Evolutionary conservation across 1,140 invertebrate species (phyloP).

Genomic region (Episyrphus balteatus): DNA sequence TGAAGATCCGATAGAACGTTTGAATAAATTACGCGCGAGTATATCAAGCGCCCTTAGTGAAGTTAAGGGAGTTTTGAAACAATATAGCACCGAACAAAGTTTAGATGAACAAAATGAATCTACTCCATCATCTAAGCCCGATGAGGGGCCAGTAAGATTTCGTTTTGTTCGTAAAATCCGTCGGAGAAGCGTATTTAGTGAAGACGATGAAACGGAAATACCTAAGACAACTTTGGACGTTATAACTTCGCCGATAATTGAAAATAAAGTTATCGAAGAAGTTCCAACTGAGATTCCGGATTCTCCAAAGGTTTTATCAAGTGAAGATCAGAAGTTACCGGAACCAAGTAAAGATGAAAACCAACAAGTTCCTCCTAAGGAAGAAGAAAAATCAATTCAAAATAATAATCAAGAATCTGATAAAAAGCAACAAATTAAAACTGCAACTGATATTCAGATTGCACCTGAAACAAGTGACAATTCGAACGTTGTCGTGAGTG

Average conservation of each 20-base stretch:
- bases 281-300: no score
- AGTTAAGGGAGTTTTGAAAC: constrained; percentile 28
- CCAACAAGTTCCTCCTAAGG: neutral
- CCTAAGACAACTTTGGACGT: no score
- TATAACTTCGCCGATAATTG: no score
- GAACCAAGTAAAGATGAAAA: neutral
- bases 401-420: neutral
- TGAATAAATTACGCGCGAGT: constrained; percentile 28
- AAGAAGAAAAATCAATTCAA: neutral
- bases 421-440: no score
- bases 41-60: constrained; percentile 28
- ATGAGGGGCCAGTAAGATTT: constrained; percentile 18
- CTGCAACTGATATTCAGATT: no score
- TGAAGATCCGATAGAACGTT: constrained; percentile 25
- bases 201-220: constrained; percentile 17
- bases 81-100: constrained; percentile 26
- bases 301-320: neutral
- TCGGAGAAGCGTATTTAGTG: constrained; percentile 24
- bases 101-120: neutral
- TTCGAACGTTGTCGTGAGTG: no score
- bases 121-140: neutral
- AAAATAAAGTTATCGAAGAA: no score
- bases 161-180: constrained; percentile 27
- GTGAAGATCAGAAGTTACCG: neutral
- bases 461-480: neutral